Percentiles rank a stretch among this genome's conserved stretches.
These are phyloP conservation scores for Pelagia noctiluca DNA, from an alignment of 30 jellyfish, hydroid and myxozoan species.

Conservation along the genomic window DNA sequence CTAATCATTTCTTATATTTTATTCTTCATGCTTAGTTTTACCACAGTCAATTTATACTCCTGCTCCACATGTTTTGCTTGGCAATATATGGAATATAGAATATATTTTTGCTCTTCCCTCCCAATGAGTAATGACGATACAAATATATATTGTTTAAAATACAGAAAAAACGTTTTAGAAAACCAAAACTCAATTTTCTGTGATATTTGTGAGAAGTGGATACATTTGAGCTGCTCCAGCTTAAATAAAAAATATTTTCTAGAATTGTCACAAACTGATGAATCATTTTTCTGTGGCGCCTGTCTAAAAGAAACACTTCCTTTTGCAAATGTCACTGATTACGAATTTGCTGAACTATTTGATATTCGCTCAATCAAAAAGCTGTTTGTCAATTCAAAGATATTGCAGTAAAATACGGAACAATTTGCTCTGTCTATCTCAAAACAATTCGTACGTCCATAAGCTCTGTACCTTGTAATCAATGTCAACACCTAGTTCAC, in stretches of 20 bases:
- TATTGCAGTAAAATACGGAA: neutral
- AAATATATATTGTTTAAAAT: neutral
- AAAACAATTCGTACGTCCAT: neutral
- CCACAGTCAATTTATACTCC: too few relatives aligned
- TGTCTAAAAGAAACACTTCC: neutral
- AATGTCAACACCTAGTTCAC: constrained; percentile 9
- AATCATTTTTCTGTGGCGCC: constrained; percentile 16
- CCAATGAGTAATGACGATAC: neutral
- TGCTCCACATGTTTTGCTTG: too few relatives aligned
- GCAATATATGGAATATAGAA: too few relatives aligned
- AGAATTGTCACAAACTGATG: constrained; percentile 7
- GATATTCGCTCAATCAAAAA: neutral
- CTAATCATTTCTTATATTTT: too few relatives aligned
- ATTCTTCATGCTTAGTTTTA: too few relatives aligned
- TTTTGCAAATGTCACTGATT: neutral
- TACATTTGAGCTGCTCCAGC: neutral
- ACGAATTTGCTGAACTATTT: neutral
- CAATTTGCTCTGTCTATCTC: neutral
- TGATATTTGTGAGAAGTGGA: constrained; percentile 6
- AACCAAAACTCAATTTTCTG: constrained; percentile 3
- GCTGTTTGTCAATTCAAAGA: neutral
- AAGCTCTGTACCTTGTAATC: neutral
- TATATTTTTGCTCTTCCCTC: neutral
- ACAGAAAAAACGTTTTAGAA: neutral
- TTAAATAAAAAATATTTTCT: neutral